Evolutionary conservation across 1,140 invertebrate genomes (phyloP).

Genomic region (Pseudobourletiella spinata): DNA sequence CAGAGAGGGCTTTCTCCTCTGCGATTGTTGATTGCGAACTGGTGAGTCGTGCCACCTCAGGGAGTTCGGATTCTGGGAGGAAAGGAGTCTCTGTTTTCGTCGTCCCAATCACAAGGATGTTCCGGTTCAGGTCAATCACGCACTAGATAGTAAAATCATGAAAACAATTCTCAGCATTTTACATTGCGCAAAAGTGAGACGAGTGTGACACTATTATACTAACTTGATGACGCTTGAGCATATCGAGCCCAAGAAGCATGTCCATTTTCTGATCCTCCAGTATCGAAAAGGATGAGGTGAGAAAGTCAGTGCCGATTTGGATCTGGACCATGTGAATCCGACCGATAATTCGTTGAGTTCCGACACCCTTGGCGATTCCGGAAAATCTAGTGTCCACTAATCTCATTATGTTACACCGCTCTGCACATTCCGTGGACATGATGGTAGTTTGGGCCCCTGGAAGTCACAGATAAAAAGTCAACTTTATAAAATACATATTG

Average conservation of each 20-base stretch:
- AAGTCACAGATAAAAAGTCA: constrained; percentile 4
- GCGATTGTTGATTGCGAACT: constrained; percentile 43
- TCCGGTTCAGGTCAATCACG: constrained; percentile 83
- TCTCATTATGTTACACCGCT: constrained; percentile 91
- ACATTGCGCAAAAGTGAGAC: neutral
- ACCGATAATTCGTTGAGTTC: constrained; percentile 89
- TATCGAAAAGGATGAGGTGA: constrained; percentile 96
- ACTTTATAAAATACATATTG: too few relatives aligned
- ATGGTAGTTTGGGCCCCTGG: constrained; percentile 85
- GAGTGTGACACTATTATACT: too few relatives aligned
- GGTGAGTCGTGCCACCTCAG: constrained; percentile 51
- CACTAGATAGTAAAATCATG: constrained; percentile 51
- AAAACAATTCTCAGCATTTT: constrained; percentile 15
- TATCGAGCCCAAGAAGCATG: constrained; percentile 93
- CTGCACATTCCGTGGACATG: constrained; percentile 84
- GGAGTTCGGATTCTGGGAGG: constrained; percentile 75
- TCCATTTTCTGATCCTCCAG: constrained; percentile 96
- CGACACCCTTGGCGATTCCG: constrained; percentile 90
- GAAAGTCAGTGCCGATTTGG: constrained; percentile 84
- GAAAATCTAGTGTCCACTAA: constrained; percentile 90
- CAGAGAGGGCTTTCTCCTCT: constrained; percentile 40
- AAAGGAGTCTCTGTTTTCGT: constrained; percentile 88
- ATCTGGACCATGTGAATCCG: constrained; percentile 95
- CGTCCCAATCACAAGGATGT: constrained; percentile 86
- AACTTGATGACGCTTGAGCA: constrained; percentile 91